Evolutionary conservation across 2,113 vertebrate genomes (phyloP), one percentile per base, ranked within the genome.

Genomic region (Oenanthe oenanthe): DNA sequence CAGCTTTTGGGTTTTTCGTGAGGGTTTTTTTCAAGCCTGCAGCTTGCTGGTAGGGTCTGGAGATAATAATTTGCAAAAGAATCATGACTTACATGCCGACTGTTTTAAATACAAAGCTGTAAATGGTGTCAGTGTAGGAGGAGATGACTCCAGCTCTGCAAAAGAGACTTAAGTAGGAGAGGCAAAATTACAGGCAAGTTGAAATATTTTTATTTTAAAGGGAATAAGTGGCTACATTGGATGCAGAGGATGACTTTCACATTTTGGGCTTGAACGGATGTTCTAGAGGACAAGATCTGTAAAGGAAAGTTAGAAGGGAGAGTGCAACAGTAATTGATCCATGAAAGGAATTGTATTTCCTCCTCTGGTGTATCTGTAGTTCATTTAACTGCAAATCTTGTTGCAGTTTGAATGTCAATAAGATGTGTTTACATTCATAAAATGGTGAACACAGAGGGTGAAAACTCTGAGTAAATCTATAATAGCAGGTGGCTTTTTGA

Each of bases 81-180:
- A 94, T 95, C 93, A 95, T 94, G 88, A 93, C 94, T 97, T 93
- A 77, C 24, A 40, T 73, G 78, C 93, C 68, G 77, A 97, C 94
- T 94, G 78, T 94, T 96, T 96, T 88, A 96, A 96, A 89, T 97
- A 92, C 95, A 92, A 95, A 96, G 87, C 93, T 89, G 85, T 73
- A 95, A 97, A 93, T 92, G 95, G 81, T 85, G 95, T 85, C 92
- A 74, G 74, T 93, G 93, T 96, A 75, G 94, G 92, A 96, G 93
- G 89, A 92, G 89, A 95, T 96, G 92, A 94, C 92, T 96, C 85
- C 88, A 93, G 72, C 85, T 93, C 92, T 95, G 88, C 75, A 80
- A 48, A 89, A 88, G 83, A 95, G 71, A 73, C 92, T 63, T 34
- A 85, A 92, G 78, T 40, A 93, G 88, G 85, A 92, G 85, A 81